Percentiles rank a stretch among this genome's conserved stretches.
These are phyloP conservation scores for Chlorocebus sabaeus DNA, from an alignment of 2,113 vertebrate species.

Conservation along the genomic window DNA sequence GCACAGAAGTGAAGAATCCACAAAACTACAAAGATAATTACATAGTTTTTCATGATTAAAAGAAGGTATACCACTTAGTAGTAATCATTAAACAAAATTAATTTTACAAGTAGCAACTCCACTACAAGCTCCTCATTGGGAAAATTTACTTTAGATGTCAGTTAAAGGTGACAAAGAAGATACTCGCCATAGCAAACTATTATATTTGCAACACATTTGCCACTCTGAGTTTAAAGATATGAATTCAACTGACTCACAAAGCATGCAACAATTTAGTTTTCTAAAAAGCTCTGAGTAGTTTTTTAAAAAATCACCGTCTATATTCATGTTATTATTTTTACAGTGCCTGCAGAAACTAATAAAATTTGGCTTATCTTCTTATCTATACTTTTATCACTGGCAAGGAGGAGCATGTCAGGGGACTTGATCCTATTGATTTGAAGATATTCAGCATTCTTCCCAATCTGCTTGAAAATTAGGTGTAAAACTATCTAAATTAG, in stretches of 20 bases:
- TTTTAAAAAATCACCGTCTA: not conserved
- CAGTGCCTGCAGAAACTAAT: conserved; percentile 20
- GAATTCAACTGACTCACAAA: not conserved
- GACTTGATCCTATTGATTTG: conserved; percentile 31
- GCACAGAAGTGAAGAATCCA: not conserved
- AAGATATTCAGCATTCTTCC: not conserved
- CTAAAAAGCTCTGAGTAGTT: not conserved
- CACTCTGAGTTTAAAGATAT: not conserved
- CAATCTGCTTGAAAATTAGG: not conserved
- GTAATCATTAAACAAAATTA: not conserved
- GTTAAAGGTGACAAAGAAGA: not conserved
- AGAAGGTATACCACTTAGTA: not conserved
- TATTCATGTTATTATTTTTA: conserved; percentile 31
- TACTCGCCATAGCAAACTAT: not conserved
- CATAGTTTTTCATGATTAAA: not conserved
- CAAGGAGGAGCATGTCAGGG: not conserved
- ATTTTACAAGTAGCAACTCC: not conserved
- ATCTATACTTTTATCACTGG: not conserved
- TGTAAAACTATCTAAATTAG: conserved; percentile 25
- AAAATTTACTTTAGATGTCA: not conserved
- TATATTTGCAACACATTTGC: not conserved
- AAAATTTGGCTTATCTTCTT: conserved; percentile 51
- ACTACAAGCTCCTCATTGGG: not conserved
- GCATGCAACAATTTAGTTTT: not conserved
- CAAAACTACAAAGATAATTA: not conserved